Evolutionary conservation across 2,888 invertebrate genomes (phyloP), one percentile per base, ranked within the genome.

Genomic region (Iselma pallidipennis): DNA sequence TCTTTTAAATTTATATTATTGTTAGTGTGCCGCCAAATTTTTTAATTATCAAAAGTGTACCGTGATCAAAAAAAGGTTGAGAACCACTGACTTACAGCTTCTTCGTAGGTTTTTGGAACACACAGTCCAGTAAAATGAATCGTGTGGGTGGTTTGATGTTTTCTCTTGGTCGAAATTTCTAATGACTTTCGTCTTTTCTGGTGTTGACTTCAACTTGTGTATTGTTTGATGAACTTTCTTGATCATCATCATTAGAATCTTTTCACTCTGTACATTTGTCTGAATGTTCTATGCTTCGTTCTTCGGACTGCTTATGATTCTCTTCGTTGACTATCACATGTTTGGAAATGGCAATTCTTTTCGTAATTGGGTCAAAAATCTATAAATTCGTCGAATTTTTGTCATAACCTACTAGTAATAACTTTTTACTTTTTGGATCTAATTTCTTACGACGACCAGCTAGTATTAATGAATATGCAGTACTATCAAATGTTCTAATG

Each of bases 401-500:
- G 6, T 37, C 42, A 42, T 55, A 55, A 6, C 55, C 55, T 12
- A 56, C 56, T 6, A 56, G 26, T 7, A 50, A 25, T 12, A 52
- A 6, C 12, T 56, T 56, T 26, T 26, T 25, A 23, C 28, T 29
- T 31, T 28, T 51, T 49, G 42, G 10, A 5, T 55, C 45, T 5
- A 55, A 49, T 49, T 55, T 55, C 6, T 48, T 50, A 16, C 19
- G 31, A n/a, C n/a, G n/a, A 5, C 62, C 50, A 19, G 65, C 64
- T 0, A 66, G 66, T 19, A 68, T 49, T 37, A 64, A 55, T 14
- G 63, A 65, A 62, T 64, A 59, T 7, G 55, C 63, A 31, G 37
- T 51, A 12, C 57, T 60, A 28, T 64, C 66, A 59, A 66, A 69
- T 21, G 62, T 45, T 55, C 63, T 49, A 4, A 63, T 10, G 51